Evolutionary conservation across 1,140 invertebrate genomes (phyloP).

Genomic region (Trachymyrmex cornetzi): DNA sequence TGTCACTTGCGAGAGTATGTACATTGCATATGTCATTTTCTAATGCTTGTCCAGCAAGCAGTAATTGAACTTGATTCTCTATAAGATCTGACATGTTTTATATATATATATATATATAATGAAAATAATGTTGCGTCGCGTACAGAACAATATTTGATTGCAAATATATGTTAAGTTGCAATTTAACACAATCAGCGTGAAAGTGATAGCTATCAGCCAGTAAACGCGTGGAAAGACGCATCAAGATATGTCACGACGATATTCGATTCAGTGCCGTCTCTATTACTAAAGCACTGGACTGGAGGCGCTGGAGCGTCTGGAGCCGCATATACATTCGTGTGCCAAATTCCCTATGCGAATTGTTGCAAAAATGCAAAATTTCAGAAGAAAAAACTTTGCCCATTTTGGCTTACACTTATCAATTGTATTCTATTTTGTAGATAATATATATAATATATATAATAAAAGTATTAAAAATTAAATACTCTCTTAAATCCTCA

Average conservation of each 20-base stretch:
- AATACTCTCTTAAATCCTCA: too few relatives aligned
- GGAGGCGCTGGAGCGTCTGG: too few relatives aligned
- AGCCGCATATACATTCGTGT: not conserved
- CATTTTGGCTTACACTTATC: too few relatives aligned
- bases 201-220: slow-evolving; percentile 62
- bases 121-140: not conserved
- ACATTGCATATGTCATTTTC: slow-evolving; percentile 62
- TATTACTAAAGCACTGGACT: not conserved
- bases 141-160: not conserved
- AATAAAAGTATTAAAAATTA: too few relatives aligned
- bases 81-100: slow-evolving; percentile 66
- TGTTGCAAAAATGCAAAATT: not conserved
- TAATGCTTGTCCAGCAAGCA: slow-evolving; percentile 67
- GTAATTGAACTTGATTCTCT: slow-evolving; percentile 71
- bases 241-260: slow-evolving; percentile 14
- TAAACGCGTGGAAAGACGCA: slow-evolving; percentile 36
- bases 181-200: slow-evolving; percentile 42
- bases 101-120: too few relatives aligned
- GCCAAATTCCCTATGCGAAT: slow-evolving; percentile 56
- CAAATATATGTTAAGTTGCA: slow-evolving; percentile 29
- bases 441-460: too few relatives aligned
- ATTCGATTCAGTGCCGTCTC: slow-evolving; percentile 11
- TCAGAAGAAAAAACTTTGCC: too few relatives aligned
- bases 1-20: slow-evolving; percentile 53
- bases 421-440: too few relatives aligned